phyloP scores from a whole-genome alignment of 2,888 invertebrate species.

The Cephus nigrinus region DNA sequence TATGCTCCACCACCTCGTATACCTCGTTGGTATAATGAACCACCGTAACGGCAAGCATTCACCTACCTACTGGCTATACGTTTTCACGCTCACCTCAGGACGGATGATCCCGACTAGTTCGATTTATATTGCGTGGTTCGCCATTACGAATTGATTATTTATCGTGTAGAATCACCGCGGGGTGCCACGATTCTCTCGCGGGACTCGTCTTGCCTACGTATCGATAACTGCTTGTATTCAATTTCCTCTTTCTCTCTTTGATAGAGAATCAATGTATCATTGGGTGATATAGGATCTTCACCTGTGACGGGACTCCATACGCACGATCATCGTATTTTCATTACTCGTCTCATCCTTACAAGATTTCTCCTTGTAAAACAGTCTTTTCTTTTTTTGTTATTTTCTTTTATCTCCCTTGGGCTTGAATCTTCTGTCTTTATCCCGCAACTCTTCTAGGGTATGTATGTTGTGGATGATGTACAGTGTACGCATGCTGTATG shows the following conservation, averaged over 20 bases:
- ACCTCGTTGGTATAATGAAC: conserved; percentile 44
- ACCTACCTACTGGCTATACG: conserved; percentile 26
- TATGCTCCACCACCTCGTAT: conserved; percentile 34
- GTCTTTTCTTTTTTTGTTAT: neutral
- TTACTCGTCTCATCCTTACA: neutral
- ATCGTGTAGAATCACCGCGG: conserved; percentile 27
- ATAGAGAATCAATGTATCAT: neutral
- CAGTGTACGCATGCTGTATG: neutral
- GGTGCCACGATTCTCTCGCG: neutral
- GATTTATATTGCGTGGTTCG: conserved; percentile 50
- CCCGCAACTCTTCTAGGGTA: neutral
- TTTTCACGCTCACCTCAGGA: conserved; percentile 36
- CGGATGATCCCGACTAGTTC: conserved; percentile 45
- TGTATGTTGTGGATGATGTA: neutral
- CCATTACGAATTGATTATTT: conserved; percentile 57
- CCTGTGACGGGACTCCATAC: neutral
- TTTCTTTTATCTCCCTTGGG: neutral
- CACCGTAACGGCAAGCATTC: conserved; percentile 36
- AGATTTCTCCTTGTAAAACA: neutral
- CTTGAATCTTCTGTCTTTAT: neutral
- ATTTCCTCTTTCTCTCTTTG: neutral
- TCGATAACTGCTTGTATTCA: neutral
- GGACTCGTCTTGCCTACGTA: neutral
- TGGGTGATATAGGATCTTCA: neutral
- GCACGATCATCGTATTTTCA: neutral